Evolutionary conservation across 2,797 vertebrate species (phyloP), one percentile per base, ranked within the genome.

Genomic region (Iguana delicatissima): DNA sequence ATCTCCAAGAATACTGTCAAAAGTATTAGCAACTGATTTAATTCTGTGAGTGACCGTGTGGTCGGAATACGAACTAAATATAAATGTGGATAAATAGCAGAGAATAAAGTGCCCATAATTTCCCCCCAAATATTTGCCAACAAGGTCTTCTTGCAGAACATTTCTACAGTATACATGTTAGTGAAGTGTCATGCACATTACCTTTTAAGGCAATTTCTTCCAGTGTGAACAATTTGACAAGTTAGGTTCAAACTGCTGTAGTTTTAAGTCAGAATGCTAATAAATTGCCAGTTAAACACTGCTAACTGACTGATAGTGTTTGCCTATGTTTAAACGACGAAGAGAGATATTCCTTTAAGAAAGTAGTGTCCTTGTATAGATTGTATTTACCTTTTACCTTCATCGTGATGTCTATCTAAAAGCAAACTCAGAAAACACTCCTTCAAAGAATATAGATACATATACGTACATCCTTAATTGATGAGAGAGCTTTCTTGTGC

Each of bases 181-280:
- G n/a, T 13, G 2, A 46, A 69, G 8, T 26, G 42, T 80, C 64
- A 52, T 16, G 72, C 26, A 7, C 2, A 12, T 80, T 52, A 50
- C 38, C 38, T 87, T 77, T 42, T 87, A 67, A 81, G 46, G 46
- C 64, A 73, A 10, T 12, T 89, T 77, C 72, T 89, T 77, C 73
- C 22, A 24, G 24, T 26, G 14, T 86, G 57, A 24, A 67, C 69
- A 29, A 46, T 87, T 16, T 87, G 12, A 29, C 69, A 35, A 24
- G 10, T 73, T n/a, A 72, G 38, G 42, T 16, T 84, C 32, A 52
- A 12, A 76, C 3, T 38, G 9, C 26, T 88, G 8, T 12, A 35
- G 59, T 1, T 20, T 50, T 86, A 59, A 13, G 2, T 62, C 16
- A 32, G 16, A 76, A 86, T 59, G 55, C 16, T 55, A 77, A 35